Evolutionary conservation across 2,888 invertebrate genomes (phyloP).

Genomic region (Cartodere bifasciata): DNA sequence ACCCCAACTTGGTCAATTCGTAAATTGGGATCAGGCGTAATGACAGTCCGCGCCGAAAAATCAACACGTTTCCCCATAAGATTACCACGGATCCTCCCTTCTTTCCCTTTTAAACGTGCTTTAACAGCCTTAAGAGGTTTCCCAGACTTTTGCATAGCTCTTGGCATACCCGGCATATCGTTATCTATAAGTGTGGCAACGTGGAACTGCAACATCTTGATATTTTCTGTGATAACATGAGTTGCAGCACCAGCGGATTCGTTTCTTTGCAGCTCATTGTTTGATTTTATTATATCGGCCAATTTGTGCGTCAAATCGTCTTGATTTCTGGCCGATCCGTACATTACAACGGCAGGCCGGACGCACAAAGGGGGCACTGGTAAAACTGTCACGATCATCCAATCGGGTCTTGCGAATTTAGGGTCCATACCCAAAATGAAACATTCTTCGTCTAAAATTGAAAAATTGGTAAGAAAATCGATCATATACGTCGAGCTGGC

Average conservation of each 20-base stretch:
- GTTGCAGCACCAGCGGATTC: conserved; percentile 96
- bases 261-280: conserved; percentile 89
- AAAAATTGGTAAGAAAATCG: neutral
- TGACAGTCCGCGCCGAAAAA: conserved; percentile 97
- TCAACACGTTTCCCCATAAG: conserved; percentile 99
- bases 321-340: conserved; percentile 96
- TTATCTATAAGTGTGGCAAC: conserved; percentile 97
- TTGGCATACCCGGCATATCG: conserved; percentile 95
- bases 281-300: conserved; percentile 95
- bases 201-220: conserved; percentile 96
- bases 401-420: conserved; percentile 93
- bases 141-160: conserved; percentile 98
- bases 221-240: conserved; percentile 93
- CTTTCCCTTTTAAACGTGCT: conserved; percentile 92
- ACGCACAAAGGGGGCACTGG: conserved; percentile 96
- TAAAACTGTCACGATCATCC: conserved; percentile 97
- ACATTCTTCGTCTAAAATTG: conserved; percentile 77
- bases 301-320: conserved; percentile 99
- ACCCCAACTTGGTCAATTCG: conserved; percentile 96
- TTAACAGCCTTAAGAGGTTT: conserved; percentile 97
- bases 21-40: conserved; percentile 90
- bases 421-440: conserved; percentile 93
- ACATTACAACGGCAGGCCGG: conserved; percentile 96
- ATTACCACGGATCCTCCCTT: conserved; percentile 97
- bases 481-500: neutral